These are phyloP conservation scores for Sweltsa coloradensis DNA, from an alignment of 1,140 invertebrate genomes.

Conservation along the genomic window DNA sequence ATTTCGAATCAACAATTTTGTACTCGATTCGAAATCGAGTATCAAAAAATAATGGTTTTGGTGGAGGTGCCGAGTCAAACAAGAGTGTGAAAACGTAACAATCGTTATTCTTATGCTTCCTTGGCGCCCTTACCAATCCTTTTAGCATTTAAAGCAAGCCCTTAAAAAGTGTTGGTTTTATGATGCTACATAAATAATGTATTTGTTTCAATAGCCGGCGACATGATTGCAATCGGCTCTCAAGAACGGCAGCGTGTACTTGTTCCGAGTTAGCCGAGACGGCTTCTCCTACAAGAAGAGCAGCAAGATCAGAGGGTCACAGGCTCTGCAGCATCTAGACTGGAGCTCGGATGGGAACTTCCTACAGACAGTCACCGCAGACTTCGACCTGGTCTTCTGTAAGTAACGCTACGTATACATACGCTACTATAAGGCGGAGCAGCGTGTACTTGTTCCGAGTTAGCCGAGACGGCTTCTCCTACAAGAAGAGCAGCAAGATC, in stretches of 20 bases:
- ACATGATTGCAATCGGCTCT: slow-evolving; percentile 79
- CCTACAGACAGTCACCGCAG: slow-evolving; percentile 79
- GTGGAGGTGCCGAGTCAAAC: too few relatives aligned
- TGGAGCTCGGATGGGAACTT: slow-evolving; percentile 83
- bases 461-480: slow-evolving; percentile 72
- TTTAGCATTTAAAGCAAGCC: too few relatives aligned
- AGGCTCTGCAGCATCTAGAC: slow-evolving; percentile 71
- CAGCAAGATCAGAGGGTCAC: slow-evolving; percentile 70
- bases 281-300: slow-evolving; percentile 79
- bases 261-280: slow-evolving; percentile 70
- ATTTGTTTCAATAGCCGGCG: slow-evolving; percentile 57
- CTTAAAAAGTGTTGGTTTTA: too few relatives aligned
- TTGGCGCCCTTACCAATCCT: too few relatives aligned
- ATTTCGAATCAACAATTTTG: too few relatives aligned
- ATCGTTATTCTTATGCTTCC: too few relatives aligned
- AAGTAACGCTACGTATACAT: slow-evolving; percentile 30
- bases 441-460: too few relatives aligned
- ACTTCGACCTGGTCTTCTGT: slow-evolving; percentile 86
- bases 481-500: slow-evolving; percentile 80
- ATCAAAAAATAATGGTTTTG: too few relatives aligned
- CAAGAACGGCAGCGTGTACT: slow-evolving; percentile 78
- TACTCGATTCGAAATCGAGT: too few relatives aligned
- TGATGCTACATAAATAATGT: too few relatives aligned
- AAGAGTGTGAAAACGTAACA: too few relatives aligned
- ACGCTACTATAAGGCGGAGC: too few relatives aligned